Conservation (phyloP, 2,113 vertebrate species). For the Tauraco erythrolophus region DNA sequence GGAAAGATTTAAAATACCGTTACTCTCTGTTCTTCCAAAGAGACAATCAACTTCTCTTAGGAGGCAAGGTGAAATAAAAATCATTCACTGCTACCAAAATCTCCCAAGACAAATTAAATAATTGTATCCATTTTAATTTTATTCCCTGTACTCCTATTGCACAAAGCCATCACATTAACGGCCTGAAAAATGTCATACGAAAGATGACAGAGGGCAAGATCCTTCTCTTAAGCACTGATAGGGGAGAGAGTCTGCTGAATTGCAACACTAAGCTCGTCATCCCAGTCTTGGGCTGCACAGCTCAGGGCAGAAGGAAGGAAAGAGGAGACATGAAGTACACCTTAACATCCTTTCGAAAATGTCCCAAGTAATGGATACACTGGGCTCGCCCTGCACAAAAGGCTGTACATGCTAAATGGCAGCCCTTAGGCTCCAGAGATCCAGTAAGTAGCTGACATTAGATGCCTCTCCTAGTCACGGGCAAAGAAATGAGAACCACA, state of each 20-base stretch:
- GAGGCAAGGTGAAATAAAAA: slow-evolving; percentile 29
- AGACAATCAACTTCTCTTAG: neutral
- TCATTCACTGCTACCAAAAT: neutral
- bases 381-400: neutral
- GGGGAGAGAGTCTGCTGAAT: neutral
- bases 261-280: neutral
- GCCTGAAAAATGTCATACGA: neutral
- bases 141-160: neutral
- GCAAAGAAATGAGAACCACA: neutral
- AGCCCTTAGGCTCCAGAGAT: neutral
- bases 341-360: neutral
- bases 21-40: neutral
- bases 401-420: neutral
- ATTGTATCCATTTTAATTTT: slow-evolving; percentile 10
- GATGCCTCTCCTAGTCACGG: neutral
- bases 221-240: neutral
- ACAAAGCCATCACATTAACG: slow-evolving; percentile 35
- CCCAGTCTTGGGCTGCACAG: neutral
- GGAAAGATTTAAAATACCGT: neutral
- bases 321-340: neutral
- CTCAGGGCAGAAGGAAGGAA: neutral
- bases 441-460: neutral
- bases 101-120: slow-evolving; percentile 16
- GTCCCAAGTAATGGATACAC: neutral
- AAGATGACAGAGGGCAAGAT: slow-evolving; percentile 5